Conservation (phyloP, 2,888 invertebrate species). For the Xestoiulus laeticollis region DNA sequence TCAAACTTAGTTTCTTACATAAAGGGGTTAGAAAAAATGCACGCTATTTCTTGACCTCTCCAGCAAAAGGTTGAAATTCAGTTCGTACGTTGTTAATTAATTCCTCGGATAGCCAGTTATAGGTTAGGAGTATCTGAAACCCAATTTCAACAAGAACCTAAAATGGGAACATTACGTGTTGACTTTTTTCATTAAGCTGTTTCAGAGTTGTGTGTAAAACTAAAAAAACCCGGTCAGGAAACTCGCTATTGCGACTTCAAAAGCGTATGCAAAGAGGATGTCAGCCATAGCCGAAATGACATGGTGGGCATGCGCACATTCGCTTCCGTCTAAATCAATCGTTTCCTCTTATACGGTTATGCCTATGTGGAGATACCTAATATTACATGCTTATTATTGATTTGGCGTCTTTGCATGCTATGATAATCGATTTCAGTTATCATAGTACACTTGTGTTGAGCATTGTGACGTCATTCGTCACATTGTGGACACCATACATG, state of each 20-base stretch:
- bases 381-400: not conserved
- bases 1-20: not conserved
- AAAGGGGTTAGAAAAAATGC: not conserved
- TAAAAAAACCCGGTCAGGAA: not conserved
- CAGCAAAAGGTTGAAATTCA: slow-evolving; percentile 7
- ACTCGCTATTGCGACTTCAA: not conserved
- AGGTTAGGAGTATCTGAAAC: not conserved
- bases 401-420: not conserved
- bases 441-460: not conserved
- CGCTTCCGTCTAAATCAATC: no score
- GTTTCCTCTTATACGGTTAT: no score
- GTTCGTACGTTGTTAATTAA: not conserved
- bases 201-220: not conserved
- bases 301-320: no score
- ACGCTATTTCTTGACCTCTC: not conserved
- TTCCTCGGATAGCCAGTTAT: not conserved
- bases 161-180: not conserved
- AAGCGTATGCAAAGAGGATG: no score
- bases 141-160: not conserved
- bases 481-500: not conserved
- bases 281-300: not conserved
- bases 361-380: no score
- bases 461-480: not conserved
- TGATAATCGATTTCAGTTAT: not conserved
- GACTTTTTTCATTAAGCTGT: not conserved